These are phyloP conservation scores for Rhopalosiphum padi DNA, from an alignment of 1,140 invertebrate species.

Conservation along the genomic window DNA sequence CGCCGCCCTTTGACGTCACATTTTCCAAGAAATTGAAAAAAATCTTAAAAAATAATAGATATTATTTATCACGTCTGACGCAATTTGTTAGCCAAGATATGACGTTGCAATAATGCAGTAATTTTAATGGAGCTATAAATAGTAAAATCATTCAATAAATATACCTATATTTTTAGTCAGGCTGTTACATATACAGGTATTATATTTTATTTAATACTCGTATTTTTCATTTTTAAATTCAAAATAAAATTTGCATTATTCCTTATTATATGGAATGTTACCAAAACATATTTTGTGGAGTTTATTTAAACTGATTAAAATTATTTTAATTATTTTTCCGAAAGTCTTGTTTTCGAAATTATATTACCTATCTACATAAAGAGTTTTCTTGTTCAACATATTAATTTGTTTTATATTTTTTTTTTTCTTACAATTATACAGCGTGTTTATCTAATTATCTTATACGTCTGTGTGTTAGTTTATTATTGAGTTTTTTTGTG, in stretches of 20 bases:
- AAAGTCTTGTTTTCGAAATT: background rate
- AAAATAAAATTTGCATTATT: slow-evolving; percentile 29
- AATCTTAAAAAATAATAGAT: background rate
- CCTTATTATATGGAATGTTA: slow-evolving; percentile 10
- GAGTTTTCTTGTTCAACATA: background rate
- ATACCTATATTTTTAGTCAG: background rate
- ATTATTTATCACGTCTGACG: background rate
- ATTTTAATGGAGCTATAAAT: background rate
- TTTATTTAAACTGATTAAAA: background rate
- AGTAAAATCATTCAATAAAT: background rate
- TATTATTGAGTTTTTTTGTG: background rate
- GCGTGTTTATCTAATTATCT: background rate
- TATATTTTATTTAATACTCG: background rate
- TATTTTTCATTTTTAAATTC: background rate
- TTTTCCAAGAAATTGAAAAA: background rate
- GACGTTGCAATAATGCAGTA: background rate
- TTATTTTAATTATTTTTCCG: background rate
- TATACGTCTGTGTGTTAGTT: background rate
- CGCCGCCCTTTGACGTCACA: background rate
- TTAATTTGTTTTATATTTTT: background rate
- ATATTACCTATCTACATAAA: background rate
- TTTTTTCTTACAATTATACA: background rate
- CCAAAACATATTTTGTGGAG: background rate
- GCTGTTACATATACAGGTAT: background rate
- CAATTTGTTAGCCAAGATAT: background rate